A percentile compares a stretch with the other conserved stretches of the same genome.
These are phyloP conservation scores for Heliangelus exortis DNA, from an alignment of 2,797 vertebrate species.

Conservation along the genomic window DNA sequence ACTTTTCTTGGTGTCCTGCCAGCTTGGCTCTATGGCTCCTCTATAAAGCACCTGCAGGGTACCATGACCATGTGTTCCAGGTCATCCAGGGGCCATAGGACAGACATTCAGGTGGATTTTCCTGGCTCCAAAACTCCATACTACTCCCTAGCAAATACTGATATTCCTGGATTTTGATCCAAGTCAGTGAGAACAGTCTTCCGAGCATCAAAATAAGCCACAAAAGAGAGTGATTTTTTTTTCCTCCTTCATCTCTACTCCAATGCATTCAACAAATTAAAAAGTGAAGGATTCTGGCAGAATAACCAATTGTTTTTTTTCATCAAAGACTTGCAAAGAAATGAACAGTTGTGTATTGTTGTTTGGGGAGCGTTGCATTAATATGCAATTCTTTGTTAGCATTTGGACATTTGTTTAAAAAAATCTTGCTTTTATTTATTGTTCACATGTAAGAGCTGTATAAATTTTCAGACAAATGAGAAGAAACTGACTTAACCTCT, in stretches of 20 bases:
- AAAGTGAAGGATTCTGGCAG: not conserved
- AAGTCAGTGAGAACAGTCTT: not conserved
- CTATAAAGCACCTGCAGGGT: slow-evolving; percentile 40
- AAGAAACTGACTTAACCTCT: not conserved
- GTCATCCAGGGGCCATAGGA: not conserved
- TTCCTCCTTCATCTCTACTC: not conserved
- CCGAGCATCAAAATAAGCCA: not conserved
- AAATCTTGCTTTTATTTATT: slow-evolving; percentile 1
- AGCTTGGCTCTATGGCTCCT: not conserved
- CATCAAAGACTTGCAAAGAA: not conserved
- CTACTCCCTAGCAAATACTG: not conserved
- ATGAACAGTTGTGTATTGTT: not conserved
- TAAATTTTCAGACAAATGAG: not conserved
- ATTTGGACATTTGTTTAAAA: not conserved
- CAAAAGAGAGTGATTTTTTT: not conserved
- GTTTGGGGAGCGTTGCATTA: not conserved
- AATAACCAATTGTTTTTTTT: not conserved
- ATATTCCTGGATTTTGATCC: not conserved
- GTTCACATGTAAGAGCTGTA: not conserved
- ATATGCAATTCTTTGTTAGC: not conserved
- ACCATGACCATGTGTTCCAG: rapidly evolving
- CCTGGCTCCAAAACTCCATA: not conserved
- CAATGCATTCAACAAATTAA: not conserved
- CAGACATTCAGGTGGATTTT: not conserved
- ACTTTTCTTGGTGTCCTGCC: slow-evolving; percentile 43